phyloP scores from a whole-genome alignment of 1,140 invertebrate species.

The Diachasmimorpha longicaudata region DNA sequence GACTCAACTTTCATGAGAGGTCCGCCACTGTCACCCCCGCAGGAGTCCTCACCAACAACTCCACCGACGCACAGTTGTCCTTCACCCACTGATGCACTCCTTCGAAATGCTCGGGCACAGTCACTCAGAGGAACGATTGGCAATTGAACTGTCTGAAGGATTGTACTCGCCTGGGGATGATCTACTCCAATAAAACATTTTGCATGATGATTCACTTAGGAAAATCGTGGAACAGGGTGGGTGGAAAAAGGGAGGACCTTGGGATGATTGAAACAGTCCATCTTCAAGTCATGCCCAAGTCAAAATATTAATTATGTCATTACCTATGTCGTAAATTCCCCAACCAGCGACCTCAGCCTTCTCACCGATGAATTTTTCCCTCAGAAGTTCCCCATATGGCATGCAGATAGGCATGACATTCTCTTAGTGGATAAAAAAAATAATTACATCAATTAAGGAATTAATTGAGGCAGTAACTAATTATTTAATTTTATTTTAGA shows the following conservation, averaged over 20 bases:
- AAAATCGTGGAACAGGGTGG: too few relatives aligned
- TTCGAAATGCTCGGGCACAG: constrained; percentile 55
- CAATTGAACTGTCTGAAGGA: constrained; percentile 56
- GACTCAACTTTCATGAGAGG: constrained; percentile 67
- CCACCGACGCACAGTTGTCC: constrained; percentile 69
- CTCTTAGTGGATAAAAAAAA: constrained; percentile 38
- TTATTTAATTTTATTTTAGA: too few relatives aligned
- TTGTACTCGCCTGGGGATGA: constrained; percentile 39
- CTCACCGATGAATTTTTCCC: constrained; percentile 50
- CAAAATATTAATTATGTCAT: background rate
- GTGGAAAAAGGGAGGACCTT: too few relatives aligned
- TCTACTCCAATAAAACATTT: constrained; percentile 26
- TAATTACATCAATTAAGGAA: background rate
- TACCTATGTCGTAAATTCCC: constrained; percentile 55
- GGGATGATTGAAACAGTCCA: too few relatives aligned
- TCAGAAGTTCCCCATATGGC: constrained; percentile 46
- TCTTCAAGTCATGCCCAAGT: too few relatives aligned
- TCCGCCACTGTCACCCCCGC: constrained; percentile 72
- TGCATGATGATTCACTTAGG: too few relatives aligned
- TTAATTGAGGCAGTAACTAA: background rate
- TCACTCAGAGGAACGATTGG: constrained; percentile 55
- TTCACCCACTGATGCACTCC: constrained; percentile 48
- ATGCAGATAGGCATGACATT: constrained; percentile 69
- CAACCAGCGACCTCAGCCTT: constrained; percentile 65
- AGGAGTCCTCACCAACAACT: constrained; percentile 66